Evolutionary conservation across 1,140 invertebrate genomes (phyloP).

Genomic region (Lordiphosa collinella): DNA sequence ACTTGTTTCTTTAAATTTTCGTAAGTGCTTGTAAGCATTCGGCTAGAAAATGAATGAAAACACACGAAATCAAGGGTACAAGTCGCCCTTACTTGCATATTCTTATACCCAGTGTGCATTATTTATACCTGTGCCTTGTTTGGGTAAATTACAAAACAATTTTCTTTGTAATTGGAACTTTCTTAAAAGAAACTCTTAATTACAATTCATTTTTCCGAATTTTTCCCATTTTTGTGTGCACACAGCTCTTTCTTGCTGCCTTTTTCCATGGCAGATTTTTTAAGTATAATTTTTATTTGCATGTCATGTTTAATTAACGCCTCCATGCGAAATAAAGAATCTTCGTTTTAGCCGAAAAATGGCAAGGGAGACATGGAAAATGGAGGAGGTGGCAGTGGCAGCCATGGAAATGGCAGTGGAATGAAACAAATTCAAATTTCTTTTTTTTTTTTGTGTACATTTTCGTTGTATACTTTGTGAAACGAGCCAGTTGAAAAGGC

Average conservation of each 20-base stretch:
- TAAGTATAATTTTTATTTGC: constrained; percentile 72
- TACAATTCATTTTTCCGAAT: constrained; percentile 1
- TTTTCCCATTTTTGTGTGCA: constrained; percentile 17
- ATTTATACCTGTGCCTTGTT: no score
- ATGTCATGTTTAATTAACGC: constrained; percentile 76
- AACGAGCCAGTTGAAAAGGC: constrained; percentile 48
- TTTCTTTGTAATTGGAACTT: neutral
- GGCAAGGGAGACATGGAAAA: constrained; percentile 44
- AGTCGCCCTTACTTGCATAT: no score
- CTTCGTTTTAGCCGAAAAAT: constrained; percentile 21
- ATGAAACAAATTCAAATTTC: constrained; percentile 73
- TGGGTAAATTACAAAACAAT: neutral
- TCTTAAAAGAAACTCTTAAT: neutral
- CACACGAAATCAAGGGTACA: no score
- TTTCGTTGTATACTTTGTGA: constrained; percentile 68
- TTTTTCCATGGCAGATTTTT: constrained; percentile 43
- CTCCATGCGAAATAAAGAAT: constrained; percentile 30
- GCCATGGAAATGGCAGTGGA: constrained; percentile 71
- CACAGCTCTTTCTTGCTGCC: neutral
- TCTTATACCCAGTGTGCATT: no score
- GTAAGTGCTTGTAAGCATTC: no score
- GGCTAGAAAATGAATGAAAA: no score
- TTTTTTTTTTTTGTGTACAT: constrained; percentile 45
- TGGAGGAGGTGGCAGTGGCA: constrained; percentile 7
- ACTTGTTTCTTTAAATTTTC: no score